Evolutionary conservation across 2,888 invertebrate species (phyloP), one percentile per base, ranked within the genome.

Genomic region (Drosophila pseudotalamancana): DNA sequence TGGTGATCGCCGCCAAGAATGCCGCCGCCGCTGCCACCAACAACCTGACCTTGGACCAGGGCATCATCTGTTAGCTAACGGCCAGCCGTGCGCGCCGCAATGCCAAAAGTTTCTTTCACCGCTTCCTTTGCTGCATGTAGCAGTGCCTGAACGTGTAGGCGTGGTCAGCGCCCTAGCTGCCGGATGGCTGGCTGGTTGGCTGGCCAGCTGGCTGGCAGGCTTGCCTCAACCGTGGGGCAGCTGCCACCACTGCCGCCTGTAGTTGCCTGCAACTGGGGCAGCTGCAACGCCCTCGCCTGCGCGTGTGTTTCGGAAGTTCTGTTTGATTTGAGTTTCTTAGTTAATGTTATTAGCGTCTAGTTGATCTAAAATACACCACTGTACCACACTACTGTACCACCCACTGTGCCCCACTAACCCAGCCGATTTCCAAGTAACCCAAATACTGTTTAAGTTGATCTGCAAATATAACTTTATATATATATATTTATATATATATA

Each of bases 1-100:
- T 80, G 63, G 82, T 72, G 40, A 79, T 82, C 54, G 88, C 82
- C 42, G 84, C 84, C 25, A 90, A 88, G 71, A 90, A 82, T 34
- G 85, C 81, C 60, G 86, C 89, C 51, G 86, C 90, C 54, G 84
- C 86, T 64, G 88, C 88, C 69, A 82, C 90, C 79, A 91, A 89
- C 86, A 91, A 88, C 79, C 72, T 91, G 69, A 90, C 89, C 50
- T 76, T 91, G 77, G 91, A 91, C 78, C 91, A 91, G 88, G 91
- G 91, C 81, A 91, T 91, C 77, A 91, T 91, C 81, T 91, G 91
- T 91, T 91, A 91, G 91, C 91, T 91, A 90, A 91, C 87, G 90
- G 90, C 90, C 89, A 89, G 82, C 65, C 89, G 90, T 83, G 90
- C 87, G 80, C 88, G 90, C 74, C 90, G 90, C 78, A 90, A 90